Evolutionary conservation across 1,140 invertebrate genomes (phyloP), one percentile per base, ranked within the genome.

Genomic region (Cyclina sinensis): DNA sequence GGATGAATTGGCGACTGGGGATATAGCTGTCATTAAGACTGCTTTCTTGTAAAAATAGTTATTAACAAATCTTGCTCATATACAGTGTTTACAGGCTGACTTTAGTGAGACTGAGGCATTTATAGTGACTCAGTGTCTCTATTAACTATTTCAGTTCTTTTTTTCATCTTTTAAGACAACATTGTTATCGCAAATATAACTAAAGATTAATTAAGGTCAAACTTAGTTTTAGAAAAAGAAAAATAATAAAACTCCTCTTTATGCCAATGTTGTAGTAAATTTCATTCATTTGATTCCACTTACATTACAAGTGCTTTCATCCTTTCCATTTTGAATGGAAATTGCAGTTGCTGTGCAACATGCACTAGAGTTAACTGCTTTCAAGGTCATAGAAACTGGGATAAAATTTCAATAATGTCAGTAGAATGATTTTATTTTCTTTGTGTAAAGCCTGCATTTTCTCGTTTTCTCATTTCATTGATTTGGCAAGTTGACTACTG

Each of bases 391-490:
- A 62, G 57, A 27, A 62, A 27, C 5, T 62, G n/a, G 57, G 57
- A 14, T 57, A n/a, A 62, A 62, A 62, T 62, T 62, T 62, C 57
- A 62, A 62, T 62, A 62, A 62, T 27, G 57, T 27, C n/a, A 9
- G 57, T 4, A 27, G 57, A 1, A 27, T 27, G 24, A 62, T 4
- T 62, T 62, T 62, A 62, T 21, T 62, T 62, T 62, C 57, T 62
- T 62, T 62, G 57, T 62, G 57, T 9, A 24, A 62, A 62, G 7
- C 7, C 57, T 9, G 51, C 4, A 57, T 14, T 21, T 21, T n/a
- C n/a, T 14, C 5, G 43, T 43, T 43, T 43, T 43, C 43, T 43
- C 57, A 9, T 62, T 62, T 62, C 57, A 62, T 62, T 62, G 57
- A 62, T 62, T 62, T n/a, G 7, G 57, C 57, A 62, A 14, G 57